These are phyloP conservation scores for Gymnothorax javanicus DNA, from an alignment of 2,797 vertebrate genomes.

Conservation along the genomic window DNA sequence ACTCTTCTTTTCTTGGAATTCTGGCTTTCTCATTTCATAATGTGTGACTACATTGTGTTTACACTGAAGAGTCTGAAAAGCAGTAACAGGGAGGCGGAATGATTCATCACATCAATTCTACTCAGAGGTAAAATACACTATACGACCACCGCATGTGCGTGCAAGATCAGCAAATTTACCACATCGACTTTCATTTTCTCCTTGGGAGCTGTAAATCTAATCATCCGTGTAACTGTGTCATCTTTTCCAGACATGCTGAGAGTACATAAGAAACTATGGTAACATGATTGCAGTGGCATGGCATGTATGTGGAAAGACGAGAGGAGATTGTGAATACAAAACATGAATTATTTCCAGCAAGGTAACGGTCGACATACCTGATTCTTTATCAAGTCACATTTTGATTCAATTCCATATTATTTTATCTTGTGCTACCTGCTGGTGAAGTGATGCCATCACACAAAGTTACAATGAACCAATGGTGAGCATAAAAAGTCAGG, in stretches of 20 bases:
- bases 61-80: conserved; percentile 27
- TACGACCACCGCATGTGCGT: not conserved
- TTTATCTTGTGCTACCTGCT: conserved; percentile 66
- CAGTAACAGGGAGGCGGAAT: conserved; percentile 44
- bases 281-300: not conserved
- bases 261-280: not conserved
- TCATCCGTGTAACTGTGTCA: not conserved
- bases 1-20: not conserved
- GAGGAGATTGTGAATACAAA: not conserved
- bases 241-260: conserved; percentile 24
- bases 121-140: conserved; percentile 24
- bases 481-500: not conserved
- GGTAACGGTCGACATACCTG: not conserved
- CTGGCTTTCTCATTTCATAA: conserved; percentile 19
- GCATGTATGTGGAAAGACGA: not conserved
- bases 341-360: not conserved
- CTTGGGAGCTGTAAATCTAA: not conserved
- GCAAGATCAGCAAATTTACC: not conserved
- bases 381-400: not conserved
- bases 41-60: conserved; percentile 38
- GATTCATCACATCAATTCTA: conserved; percentile 52
- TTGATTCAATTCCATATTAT: conserved; percentile 4
- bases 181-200: not conserved
- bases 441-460: conserved; percentile 40
- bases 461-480: not conserved